phyloP scores from a whole-genome alignment of 2,797 vertebrate species.

The Nannoperca australis region DNA sequence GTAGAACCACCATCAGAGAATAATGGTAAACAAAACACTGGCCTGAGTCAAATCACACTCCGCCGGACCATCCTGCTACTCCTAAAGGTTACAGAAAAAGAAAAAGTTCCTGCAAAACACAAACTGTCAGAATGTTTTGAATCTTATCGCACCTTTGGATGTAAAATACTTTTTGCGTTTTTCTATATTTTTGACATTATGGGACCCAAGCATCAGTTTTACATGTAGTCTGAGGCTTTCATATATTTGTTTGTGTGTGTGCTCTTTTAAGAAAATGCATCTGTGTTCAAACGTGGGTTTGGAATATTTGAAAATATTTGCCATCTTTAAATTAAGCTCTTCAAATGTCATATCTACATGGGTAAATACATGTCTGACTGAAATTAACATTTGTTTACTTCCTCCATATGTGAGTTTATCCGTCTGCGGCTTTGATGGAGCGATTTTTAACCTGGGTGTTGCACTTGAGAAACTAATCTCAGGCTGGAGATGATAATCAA shows the following conservation, averaged over 20 bases:
- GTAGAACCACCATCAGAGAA: not conserved
- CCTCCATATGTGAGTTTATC: conserved; percentile 21
- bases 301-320: conserved; percentile 40
- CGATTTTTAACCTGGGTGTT: conserved; percentile 50
- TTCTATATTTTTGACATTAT: not conserved
- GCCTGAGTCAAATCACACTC: not conserved
- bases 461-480: conserved; percentile 44
- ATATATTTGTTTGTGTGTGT: conserved; percentile 21
- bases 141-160: not conserved
- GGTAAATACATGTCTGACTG: conserved; percentile 16
- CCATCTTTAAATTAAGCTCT: conserved; percentile 21
- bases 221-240: not conserved
- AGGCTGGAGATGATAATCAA: conserved; percentile 69
- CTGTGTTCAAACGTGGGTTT: not conserved
- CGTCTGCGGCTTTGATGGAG: conserved; percentile 53
- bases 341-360: conserved; percentile 17
- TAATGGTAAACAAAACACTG: not conserved
- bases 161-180: not conserved
- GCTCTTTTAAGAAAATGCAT: not conserved
- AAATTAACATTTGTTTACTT: conserved; percentile 66
- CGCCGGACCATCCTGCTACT: not conserved
- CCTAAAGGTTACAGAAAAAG: not conserved
- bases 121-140: not conserved
- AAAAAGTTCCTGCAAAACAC: not conserved
- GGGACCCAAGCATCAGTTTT: not conserved